Base-by-base conservation (phyloP, 2,888 invertebrate species). In the Desoria tigrina region DNA sequence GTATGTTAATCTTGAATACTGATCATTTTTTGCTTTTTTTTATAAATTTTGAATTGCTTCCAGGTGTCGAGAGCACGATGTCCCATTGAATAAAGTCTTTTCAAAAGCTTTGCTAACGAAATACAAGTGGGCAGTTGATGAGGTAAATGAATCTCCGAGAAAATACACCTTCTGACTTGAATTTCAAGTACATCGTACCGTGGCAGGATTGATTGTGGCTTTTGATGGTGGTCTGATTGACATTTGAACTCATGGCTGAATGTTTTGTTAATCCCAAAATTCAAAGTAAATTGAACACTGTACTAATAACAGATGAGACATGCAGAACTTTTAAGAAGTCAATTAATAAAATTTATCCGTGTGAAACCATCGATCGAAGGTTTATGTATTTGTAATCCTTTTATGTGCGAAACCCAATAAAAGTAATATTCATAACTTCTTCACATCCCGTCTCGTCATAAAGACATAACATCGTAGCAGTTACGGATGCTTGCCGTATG, bases 101-200 rank as follows among this genome's bases (percentile, higher is more conserved):
- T 28, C 27, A 2, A 28, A 26, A 28, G 28, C 9, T 7, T n/a
- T 28, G 32, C 9, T 23, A n/a, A 7, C 7, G 4, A 55, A 55
- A 21, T 55, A 55, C 55, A 18, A 18, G 18, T 55, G 55, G 55
- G 55, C 55, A n/a, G n/a, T 45, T 21, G 21, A 45, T 6, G 45
- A 45, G 16, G 21, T 45, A 6, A 16, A 45, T 16, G 9, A 45
- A 18, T 11, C 39, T 39, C 16, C 39, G 39, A 39, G 16, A 39
- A 11, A 9, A 39, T 39, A 11, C 16, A 39, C 9, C 9, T 39
- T 39, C 39, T 39, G 16, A 39, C 9, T 9, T 39, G 39, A 39
- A 39, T 16, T 39, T 9, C 39, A 9, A 16, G 39, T 11, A 39
- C 39, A 39, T 11, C 39, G 9, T 16, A 39, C 39, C 39, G 39